Conservation (phyloP, 2,797 vertebrate genomes). For the Melanogrammus aeglefinus region DNA sequence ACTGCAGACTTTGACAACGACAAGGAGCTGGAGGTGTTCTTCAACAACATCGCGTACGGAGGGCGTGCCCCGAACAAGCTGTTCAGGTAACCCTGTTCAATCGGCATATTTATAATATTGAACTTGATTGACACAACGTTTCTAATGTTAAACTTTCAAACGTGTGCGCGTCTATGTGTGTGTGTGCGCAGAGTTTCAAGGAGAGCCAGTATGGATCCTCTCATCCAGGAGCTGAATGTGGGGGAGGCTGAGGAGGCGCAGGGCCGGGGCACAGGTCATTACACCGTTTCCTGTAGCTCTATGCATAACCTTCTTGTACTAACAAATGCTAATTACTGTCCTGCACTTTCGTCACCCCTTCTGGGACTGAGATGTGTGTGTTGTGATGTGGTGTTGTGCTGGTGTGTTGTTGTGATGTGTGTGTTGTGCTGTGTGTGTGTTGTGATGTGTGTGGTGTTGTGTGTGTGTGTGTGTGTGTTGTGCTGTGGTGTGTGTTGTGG, state of each 20-base stretch:
- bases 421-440: slow-evolving; percentile 5
- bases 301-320: not conserved
- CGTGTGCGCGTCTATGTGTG: too few relatives aligned
- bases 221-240: slow-evolving; percentile 83
- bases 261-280: slow-evolving; percentile 87
- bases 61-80: slow-evolving; percentile 84
- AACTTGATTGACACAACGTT: not conserved
- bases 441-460: too few relatives aligned
- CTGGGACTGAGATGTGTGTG: too few relatives aligned
- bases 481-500: too few relatives aligned
- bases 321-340: not conserved
- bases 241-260: slow-evolving; percentile 85
- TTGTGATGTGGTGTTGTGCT: slow-evolving; percentile 1
- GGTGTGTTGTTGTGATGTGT: not conserved
- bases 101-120: not conserved
- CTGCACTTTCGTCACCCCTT: too few relatives aligned
- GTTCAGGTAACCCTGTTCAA: slow-evolving; percentile 79
- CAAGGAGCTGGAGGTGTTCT: slow-evolving; percentile 91
- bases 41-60: slow-evolving; percentile 93
- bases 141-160: too few relatives aligned
- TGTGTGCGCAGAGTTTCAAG: slow-evolving; percentile 75
- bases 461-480: too few relatives aligned
- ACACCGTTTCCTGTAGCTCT: not conserved
- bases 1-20: slow-evolving; percentile 92
- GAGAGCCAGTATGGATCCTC: slow-evolving; percentile 78